Conservation (phyloP, 2,113 vertebrate species). For the Hydropotes inermis region DNA sequence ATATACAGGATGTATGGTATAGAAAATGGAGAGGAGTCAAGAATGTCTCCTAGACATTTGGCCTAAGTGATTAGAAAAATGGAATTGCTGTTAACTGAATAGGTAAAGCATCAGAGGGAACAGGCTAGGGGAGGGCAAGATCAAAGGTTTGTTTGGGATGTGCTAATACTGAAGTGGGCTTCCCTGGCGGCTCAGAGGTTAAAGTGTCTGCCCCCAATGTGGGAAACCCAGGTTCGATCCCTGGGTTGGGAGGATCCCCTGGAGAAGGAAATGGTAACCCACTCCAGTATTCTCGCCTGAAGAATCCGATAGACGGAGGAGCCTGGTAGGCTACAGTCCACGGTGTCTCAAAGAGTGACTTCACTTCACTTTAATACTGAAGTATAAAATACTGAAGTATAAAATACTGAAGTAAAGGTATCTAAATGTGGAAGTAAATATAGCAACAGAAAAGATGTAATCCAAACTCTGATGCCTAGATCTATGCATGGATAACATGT, state of each 20-base stretch:
- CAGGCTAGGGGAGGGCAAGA: not conserved
- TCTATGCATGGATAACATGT: not conserved
- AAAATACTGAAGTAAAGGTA: not conserved
- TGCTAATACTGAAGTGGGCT: no score
- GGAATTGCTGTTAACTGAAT: not conserved
- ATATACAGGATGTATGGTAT: not conserved
- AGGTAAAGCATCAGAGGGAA: not conserved
- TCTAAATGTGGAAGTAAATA: not conserved
- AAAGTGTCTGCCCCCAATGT: no score
- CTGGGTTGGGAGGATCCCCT: no score
- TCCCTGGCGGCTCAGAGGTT: no score
- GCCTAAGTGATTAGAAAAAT: not conserved
- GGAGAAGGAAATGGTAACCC: no score
- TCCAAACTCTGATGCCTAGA: not conserved
- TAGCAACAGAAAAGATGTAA: not conserved
- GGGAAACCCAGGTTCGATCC: no score
- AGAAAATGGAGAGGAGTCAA: not conserved
- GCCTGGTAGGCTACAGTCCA: no score
- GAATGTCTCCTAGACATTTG: not conserved
- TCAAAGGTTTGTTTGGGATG: not conserved
- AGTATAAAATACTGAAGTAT: not conserved
- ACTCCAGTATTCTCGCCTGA: no score
- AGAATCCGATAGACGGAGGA: no score
- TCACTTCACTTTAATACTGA: not conserved
- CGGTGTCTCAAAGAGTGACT: accelerated